Base-by-base conservation (phyloP, 2,113 vertebrate genomes). In the Trachemys scripta region DNA sequence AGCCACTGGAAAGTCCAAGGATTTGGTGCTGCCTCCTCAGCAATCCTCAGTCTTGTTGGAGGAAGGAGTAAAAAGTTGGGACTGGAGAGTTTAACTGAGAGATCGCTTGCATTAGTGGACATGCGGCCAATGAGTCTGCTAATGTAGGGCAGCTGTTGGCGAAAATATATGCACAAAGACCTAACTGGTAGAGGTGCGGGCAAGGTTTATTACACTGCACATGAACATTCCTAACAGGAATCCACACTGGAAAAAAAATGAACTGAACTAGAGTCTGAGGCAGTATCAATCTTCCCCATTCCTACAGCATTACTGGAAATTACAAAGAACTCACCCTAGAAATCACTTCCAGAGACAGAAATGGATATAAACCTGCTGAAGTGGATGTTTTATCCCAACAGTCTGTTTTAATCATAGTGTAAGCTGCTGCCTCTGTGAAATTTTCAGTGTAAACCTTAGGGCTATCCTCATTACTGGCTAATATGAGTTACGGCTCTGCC, bases 301-400 rank as follows among this genome's bases (percentile, higher is more conserved):
- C 90, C 95, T 98, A 94, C 93, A 96, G 92, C 96, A 98, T 97
- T 98, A 96, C 97, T 96, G 97, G 91, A 98, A 96, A 98, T 95
- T 92, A 95, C 87, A 97, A 97, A 98, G 85, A 94, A 54, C 53
- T 81, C 42, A 85, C 80, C 93, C 84, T 97, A 97, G 97, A 97
- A 98, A 98, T 98, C 96, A 97, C 89, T 98, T 97, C 96, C 1
- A 1, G 95, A 97, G 97, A 87, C 79, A 69, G 93, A 96, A 98
- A 97, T 95, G 86, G 94, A 95, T 96, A 93, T 95, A 94, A 62
- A 35, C 84, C 35, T 96, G 69, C 88, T 97, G 96, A 95, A 98
- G 95, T 95, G 86, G 82, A 96, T 98, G 96, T 96, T 96, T 94
- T 91, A 97, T 94, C 96, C 97, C 98, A 98, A 97, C 94, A 96